Conservation (phyloP, 1,140 invertebrate species). For the Halesus radiatus region DNA sequence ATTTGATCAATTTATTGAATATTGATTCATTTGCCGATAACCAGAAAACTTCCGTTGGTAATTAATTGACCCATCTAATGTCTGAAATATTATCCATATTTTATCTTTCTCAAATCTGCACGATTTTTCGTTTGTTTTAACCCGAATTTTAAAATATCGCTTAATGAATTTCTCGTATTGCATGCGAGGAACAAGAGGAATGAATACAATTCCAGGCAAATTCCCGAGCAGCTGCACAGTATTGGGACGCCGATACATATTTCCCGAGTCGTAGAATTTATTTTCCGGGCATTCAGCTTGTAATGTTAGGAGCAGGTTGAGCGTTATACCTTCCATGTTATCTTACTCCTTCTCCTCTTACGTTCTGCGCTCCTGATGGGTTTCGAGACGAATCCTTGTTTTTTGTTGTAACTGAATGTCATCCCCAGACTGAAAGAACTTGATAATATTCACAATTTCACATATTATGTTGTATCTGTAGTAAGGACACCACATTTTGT, state of each 20-base stretch:
- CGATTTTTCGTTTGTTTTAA: too few relatives aligned
- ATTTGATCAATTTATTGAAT: too few relatives aligned
- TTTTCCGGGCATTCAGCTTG: conserved; percentile 2
- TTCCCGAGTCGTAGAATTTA: conserved; percentile 4
- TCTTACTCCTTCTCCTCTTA: neutral
- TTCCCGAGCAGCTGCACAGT: neutral
- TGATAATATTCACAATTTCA: neutral
- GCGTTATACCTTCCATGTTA: neutral
- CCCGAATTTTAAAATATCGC: too few relatives aligned
- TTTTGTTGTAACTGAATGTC: neutral
- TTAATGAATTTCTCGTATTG: neutral
- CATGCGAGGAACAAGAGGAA: neutral
- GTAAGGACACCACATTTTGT: too few relatives aligned
- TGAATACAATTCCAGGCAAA: neutral
- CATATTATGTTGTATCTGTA: too few relatives aligned
- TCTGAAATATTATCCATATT: too few relatives aligned
- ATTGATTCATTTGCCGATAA: too few relatives aligned
- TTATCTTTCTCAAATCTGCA: too few relatives aligned
- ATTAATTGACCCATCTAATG: too few relatives aligned
- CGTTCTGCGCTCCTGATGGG: neutral
- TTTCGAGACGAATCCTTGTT: neutral
- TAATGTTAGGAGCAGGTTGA: neutral
- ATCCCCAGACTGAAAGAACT: neutral
- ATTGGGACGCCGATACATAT: conserved; percentile 2
- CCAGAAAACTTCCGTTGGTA: too few relatives aligned